Evolutionary conservation across 37 sponge, comb jelly and placozoan genomes (phyloP).

Genomic region (Oopsacas minuta): DNA sequence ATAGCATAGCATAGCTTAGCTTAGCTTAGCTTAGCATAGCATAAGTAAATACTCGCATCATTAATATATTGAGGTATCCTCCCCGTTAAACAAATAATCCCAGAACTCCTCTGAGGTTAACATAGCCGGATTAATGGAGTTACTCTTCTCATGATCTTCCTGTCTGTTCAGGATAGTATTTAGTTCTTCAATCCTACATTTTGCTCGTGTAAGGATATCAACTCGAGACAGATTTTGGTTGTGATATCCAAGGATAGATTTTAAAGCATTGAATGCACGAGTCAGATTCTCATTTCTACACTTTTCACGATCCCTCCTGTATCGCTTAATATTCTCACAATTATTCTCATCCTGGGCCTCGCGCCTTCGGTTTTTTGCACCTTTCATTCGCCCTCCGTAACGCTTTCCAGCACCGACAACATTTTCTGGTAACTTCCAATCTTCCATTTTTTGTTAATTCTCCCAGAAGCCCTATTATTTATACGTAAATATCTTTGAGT

Average conservation of each 20-base stretch:
- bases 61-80: no score
- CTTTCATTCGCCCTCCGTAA: not conserved
- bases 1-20: no score
- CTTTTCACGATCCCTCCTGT: not conserved
- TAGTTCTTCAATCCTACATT: not conserved
- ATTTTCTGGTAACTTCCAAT: conserved; percentile 1
- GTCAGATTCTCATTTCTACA: not conserved
- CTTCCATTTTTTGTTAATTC: conserved; percentile 11
- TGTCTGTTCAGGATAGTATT: not conserved
- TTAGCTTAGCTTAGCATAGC: no score
- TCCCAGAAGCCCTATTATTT: no score
- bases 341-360: not conserved
- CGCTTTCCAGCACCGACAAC: conserved; percentile 5
- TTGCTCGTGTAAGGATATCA: not conserved
- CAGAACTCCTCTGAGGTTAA: not conserved
- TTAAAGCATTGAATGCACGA: not conserved
- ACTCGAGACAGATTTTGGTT: not conserved
- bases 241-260: not conserved
- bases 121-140: not conserved
- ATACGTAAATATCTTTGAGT: not conserved
- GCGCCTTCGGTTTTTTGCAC: not conserved
- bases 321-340: not conserved
- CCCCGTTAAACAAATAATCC: not conserved
- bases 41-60: no score
- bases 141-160: not conserved